Percentiles rank a stretch among this genome's conserved stretches.
These are phyloP conservation scores for Atractosteus spatula DNA, from an alignment of 2,113 vertebrate genomes.

Conservation along the genomic window DNA sequence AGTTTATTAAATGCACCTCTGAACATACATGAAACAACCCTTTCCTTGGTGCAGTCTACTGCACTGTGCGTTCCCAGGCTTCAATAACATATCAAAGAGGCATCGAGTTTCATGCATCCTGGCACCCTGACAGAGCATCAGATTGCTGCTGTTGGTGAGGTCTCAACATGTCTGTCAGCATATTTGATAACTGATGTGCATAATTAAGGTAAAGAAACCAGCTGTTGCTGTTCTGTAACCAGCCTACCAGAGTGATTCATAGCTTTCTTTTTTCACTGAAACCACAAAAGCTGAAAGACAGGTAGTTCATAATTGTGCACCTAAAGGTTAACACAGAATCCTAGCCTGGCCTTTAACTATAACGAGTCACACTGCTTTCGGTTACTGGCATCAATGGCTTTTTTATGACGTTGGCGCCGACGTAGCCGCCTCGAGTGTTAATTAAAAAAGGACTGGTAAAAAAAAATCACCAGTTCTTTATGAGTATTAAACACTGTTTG, in stretches of 20 bases:
- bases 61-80: not conserved
- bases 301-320: conserved; percentile 46
- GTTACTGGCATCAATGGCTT: too few species aligned
- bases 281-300: conserved; percentile 49
- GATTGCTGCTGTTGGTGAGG: conserved; percentile 24
- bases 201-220: conserved; percentile 26
- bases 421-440: too few species aligned
- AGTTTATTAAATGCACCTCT: not conserved
- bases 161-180: conserved; percentile 34
- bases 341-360: conserved; percentile 31
- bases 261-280: conserved; percentile 18
- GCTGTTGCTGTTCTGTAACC: conserved; percentile 17
- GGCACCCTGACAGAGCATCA: conserved; percentile 3
- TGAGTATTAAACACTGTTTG: too few species aligned
- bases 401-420: too few species aligned
- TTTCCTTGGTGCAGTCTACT: not conserved
- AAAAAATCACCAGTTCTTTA: too few species aligned
- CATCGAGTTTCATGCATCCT: conserved; percentile 18
- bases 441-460: too few species aligned
- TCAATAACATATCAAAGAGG: not conserved
- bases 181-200: conserved; percentile 18
- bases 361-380: conserved; percentile 10
- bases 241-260: conserved; percentile 14
- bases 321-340: conserved; percentile 32
- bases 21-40: not conserved